phyloP scores from a whole-genome alignment of 2,113 vertebrate species.

The Elephantulus edwardii region DNA sequence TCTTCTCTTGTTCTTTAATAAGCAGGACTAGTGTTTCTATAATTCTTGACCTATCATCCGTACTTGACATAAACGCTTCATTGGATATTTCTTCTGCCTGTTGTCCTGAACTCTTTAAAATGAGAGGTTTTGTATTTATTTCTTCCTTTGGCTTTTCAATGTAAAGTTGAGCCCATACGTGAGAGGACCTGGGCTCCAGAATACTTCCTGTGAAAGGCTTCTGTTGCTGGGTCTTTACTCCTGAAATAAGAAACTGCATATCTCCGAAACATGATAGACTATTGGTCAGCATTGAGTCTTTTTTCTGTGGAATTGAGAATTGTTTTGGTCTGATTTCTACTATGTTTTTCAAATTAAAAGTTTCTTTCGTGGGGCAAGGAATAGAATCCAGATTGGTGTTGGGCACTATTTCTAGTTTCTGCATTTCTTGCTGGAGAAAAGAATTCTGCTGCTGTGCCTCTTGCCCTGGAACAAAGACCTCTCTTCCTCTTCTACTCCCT shows the following conservation, averaged over 20 bases:
- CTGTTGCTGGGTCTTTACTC: neutral
- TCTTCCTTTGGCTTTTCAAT: neutral
- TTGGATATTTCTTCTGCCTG: neutral
- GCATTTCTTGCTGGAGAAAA: neutral
- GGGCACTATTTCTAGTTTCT: neutral
- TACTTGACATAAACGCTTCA: neutral
- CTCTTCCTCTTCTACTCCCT: neutral
- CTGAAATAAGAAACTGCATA: neutral
- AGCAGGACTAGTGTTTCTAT: conserved; percentile 9
- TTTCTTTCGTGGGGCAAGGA: neutral
- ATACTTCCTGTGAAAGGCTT: neutral
- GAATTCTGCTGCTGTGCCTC: neutral
- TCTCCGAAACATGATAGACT: neutral
- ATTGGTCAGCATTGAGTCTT: neutral
- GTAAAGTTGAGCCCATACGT: neutral
- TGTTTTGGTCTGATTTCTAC: neutral
- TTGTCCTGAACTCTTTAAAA: neutral
- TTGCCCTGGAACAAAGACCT: neutral
- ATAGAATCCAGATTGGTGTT: neutral
- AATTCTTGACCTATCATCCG: neutral
- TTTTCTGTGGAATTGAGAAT: neutral
- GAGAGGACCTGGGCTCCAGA: neutral
- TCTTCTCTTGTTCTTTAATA: conserved; percentile 28
- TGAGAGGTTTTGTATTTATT: neutral
- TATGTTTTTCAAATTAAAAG: neutral